A percentile compares a stretch with the other conserved stretches of the same genome.
phyloP scores from a whole-genome alignment of 2,888 invertebrate genomes.

The Heteromyza rotundicornis region DNA sequence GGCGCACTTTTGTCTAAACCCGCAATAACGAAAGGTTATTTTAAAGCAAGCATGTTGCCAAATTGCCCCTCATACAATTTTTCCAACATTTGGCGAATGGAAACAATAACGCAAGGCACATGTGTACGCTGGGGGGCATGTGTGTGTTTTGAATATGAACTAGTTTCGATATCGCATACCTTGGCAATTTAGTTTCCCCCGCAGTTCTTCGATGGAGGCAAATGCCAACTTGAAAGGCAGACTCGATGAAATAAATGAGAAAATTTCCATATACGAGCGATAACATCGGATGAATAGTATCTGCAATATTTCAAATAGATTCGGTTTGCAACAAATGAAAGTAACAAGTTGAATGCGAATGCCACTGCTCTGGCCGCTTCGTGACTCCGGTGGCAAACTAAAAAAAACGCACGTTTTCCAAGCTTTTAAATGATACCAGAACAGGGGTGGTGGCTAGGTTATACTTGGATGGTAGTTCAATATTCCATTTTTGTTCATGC shows the following conservation, averaged over 20 bases:
- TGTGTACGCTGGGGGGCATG: not conserved
- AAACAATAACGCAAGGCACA: not conserved
- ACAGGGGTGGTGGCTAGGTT: too few relatives aligned
- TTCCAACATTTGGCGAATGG: not conserved
- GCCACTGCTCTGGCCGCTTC: too few relatives aligned
- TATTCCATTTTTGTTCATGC: not conserved
- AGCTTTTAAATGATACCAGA: too few relatives aligned
- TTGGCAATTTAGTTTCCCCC: slow-evolving; percentile 15
- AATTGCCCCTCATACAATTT: not conserved
- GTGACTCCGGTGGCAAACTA: too few relatives aligned
- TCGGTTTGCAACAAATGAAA: slow-evolving; percentile 9
- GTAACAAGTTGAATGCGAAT: slow-evolving; percentile 47
- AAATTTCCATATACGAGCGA: slow-evolving; percentile 51
- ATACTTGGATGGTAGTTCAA: too few relatives aligned
- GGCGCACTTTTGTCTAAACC: not conserved
- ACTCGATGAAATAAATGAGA: slow-evolving; percentile 51
- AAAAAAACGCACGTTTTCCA: slow-evolving; percentile 17
- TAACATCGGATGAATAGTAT: slow-evolving; percentile 37
- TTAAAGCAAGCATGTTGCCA: not conserved
- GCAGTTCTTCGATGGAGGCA: not conserved
- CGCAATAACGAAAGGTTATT: not conserved
- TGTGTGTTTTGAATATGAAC: slow-evolving; percentile 26
- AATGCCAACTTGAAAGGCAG: slow-evolving; percentile 31
- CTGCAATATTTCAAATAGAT: not conserved
- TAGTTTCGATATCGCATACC: slow-evolving; percentile 21